Percentiles rank a stretch among this genome's conserved stretches.
These are phyloP conservation scores for Lonchura striata DNA, from an alignment of 2,113 vertebrate species.

Conservation along the genomic window DNA sequence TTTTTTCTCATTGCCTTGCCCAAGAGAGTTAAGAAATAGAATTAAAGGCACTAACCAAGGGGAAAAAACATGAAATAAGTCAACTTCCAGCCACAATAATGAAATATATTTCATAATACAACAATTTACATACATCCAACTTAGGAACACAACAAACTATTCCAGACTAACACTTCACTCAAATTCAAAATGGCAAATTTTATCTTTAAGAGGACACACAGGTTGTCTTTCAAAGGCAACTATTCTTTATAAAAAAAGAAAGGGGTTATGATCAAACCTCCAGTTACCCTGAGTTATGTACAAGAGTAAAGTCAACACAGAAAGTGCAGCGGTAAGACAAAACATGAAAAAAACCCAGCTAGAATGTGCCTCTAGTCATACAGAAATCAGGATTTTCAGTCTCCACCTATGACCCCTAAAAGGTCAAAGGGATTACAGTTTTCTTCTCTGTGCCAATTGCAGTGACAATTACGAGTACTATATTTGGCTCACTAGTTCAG, in stretches of 20 bases:
- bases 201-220: neutral
- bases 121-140: neutral
- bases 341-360: neutral
- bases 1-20: neutral
- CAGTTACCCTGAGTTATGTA: neutral
- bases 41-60: neutral
- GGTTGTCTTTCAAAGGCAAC: neutral
- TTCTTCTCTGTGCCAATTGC: neutral
- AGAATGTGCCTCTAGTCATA: neutral
- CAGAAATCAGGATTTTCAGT: neutral
- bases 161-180: neutral
- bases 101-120: neutral
- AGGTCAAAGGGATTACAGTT: neutral
- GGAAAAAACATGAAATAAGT: neutral
- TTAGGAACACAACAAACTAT: neutral
- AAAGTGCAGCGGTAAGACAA: neutral
- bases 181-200: neutral
- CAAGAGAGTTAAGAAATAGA: neutral
- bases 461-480: neutral
- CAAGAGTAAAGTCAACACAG: neutral
- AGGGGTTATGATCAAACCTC: neutral
- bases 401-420: neutral
- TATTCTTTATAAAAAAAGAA: neutral
- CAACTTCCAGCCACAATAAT: neutral
- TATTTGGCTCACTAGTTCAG: neutral